Conservation (phyloP, 2,797 vertebrate genomes). For the Anguilla obscura region DNA sequence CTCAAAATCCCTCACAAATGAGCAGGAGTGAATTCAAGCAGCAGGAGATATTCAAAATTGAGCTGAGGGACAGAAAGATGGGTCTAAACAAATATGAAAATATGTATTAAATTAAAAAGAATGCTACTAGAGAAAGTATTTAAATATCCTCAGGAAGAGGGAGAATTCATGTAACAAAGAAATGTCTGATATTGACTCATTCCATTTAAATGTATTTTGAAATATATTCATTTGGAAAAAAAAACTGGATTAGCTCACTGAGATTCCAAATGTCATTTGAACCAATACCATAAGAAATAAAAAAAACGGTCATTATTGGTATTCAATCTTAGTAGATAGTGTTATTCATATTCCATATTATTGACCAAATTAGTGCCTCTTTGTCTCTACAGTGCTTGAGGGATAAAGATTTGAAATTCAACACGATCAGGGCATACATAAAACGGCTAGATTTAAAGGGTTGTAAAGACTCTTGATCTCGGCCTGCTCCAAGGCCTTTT, state of each 20-base stretch:
- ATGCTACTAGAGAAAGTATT: background rate
- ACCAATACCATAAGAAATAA: conserved; percentile 29
- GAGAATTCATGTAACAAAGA: background rate
- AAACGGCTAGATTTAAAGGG: conserved; percentile 53
- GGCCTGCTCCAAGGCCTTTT: conserved; percentile 55
- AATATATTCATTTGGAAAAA: conserved; percentile 14
- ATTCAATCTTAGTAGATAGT: conserved; percentile 40
- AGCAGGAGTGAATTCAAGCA: background rate
- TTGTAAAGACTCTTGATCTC: conserved; percentile 52
- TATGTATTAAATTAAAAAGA: background rate
- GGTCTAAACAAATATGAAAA: background rate
- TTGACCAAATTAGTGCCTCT: conserved; percentile 47
- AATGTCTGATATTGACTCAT: background rate
- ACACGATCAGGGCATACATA: conserved; percentile 43
- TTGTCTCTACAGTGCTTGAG: conserved; percentile 36
- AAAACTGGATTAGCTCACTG: conserved; percentile 31
- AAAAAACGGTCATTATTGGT: conserved; percentile 38
- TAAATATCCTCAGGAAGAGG: background rate
- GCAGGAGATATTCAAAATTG: background rate
- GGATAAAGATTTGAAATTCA: conserved; percentile 47
- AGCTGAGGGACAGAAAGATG: background rate
- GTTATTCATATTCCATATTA: conserved; percentile 45
- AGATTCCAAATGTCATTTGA: conserved; percentile 38
- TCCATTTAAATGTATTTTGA: conserved; percentile 25
- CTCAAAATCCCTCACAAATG: background rate